Base-by-base conservation (phyloP, 2,888 invertebrate genomes). In the Unio pictorum region DNA sequence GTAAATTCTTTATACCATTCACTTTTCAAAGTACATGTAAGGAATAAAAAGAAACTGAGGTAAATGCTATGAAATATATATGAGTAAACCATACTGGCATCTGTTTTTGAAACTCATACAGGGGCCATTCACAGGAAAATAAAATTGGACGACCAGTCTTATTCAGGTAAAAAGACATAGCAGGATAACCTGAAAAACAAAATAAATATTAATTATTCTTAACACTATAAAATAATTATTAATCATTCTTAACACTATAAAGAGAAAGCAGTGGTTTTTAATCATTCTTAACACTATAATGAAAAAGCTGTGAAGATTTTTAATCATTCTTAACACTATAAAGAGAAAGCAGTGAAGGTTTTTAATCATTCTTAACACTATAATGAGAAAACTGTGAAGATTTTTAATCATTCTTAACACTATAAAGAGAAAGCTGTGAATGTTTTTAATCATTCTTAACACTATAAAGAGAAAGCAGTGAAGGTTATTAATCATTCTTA, bases 101-200 rank as follows among this genome's bases (percentile, higher is more conserved):
- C 45, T 45, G 45, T 45, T 45, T 45, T 15, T 45, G 45, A 45
- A 15, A 45, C 45, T 45, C 55, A 60, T 99, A 99, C 66, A 97
- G 97, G 0, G 99, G 99, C 99, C 99, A 99, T 90, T 96, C 97
- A 91, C 99, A 99, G 0, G 97, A 96, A 91, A 97, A 99, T 68
- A 98, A 93, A 94, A 99, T 99, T 26, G 94, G 93, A 34, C 95
- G 92, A 3, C 97, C 97, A 54, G 99, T 98, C 81, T 93, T 92
- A 91, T 99, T 99, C 66, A 99, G 92, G 86, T 95, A 94, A 74
- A 93, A 93, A 17, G 96, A 97, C 91, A 99, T 98, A 84, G 95
- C 95, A 0, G 98, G 97, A 91, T 99, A 99, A 0, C 98, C 95
- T 94, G 78, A 28, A 70, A 71, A 56, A 67, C 4, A 23, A 55